Evolutionary conservation across 2,888 invertebrate genomes (phyloP), one percentile per base, ranked within the genome.

Genomic region (Zhuqinia jingwanae): DNA sequence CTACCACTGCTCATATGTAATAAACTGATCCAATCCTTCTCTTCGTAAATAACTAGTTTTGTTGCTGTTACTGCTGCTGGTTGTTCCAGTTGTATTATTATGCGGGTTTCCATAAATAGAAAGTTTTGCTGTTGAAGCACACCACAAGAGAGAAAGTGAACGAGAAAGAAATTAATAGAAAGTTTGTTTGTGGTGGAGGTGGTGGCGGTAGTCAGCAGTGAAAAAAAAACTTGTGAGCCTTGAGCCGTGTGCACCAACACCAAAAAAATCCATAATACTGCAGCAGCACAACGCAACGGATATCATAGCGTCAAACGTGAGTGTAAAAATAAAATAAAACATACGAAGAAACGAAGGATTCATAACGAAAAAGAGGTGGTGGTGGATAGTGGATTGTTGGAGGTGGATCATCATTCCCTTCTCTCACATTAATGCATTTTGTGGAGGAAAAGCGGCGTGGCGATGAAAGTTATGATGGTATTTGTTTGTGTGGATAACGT

Each of bases 91-190:
- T 45, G 68, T 45, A 68, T 42, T 47, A 68, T 42, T 47, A 68
- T 68, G 68, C 68, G 68, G 68, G 68, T 45, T 68, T 68, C 45
- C 42, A 68, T 68, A 68, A 68, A 45, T 68, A 68, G 68, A 68
- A 68, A 68, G 68, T 68, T 68, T 68, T 42, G 22, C 11, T 15
- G 42, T 17, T 36, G 65, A 6, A n/a, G 47, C 8, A n/a, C 17
- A 42, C 25, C 17, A 30, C 27, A 0, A 68, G 68, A 78, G 65
- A 63, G 60, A 45, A 11, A 79, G 79, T 47, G 53, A 11, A 60
- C 15, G 8, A 60, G 25, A 65, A 65, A 65, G 68, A 68, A 68
- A 68, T 68, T 68, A 68, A 68, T 68, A 68, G 68, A 65, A 65
- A 68, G 68, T 68, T 65, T 50, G 3, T 50, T 50, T 56, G 20